These are phyloP conservation scores for Catostylus mosaicus DNA, from an alignment of 30 jellyfish, hydroid and myxozoan genomes.

Conservation along the genomic window DNA sequence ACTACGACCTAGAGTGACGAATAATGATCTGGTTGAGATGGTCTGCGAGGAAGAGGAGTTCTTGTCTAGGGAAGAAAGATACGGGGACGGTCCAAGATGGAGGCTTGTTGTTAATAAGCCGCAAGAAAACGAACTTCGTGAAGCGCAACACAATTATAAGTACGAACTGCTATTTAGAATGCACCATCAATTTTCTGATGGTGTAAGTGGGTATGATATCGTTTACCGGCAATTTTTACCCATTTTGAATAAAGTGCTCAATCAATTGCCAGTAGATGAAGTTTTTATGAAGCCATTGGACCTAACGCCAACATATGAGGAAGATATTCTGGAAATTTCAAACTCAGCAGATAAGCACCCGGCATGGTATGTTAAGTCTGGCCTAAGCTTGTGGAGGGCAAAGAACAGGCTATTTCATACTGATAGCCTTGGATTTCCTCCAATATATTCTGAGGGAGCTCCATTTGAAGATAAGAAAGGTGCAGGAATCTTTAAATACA, in stretches of 20 bases:
- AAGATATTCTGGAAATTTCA: slow-evolving; percentile 21
- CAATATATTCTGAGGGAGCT: slow-evolving; percentile 11
- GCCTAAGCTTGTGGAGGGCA: slow-evolving; percentile 8
- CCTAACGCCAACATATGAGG: slow-evolving; percentile 47
- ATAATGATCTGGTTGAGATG: slow-evolving; percentile 19
- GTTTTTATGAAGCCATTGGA: slow-evolving; percentile 26
- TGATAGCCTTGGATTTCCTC: not conserved
- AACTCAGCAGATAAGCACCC: slow-evolving; percentile 27
- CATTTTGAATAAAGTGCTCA: slow-evolving; percentile 27
- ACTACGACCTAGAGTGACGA: not conserved
- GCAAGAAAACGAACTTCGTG: not conserved
- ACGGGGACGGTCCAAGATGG: slow-evolving; percentile 44
- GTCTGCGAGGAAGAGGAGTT: slow-evolving; percentile 41
- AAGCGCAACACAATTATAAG: not conserved
- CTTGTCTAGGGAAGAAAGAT: slow-evolving; percentile 21
- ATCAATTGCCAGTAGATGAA: slow-evolving; percentile 36
- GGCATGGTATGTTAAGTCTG: slow-evolving; percentile 43
- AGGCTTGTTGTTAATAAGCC: slow-evolving; percentile 44
- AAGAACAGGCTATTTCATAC: not conserved
- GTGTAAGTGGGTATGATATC: slow-evolving; percentile 58
- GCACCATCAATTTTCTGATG: slow-evolving; percentile 47
- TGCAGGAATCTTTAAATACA: slow-evolving; percentile 9
- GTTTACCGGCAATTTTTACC: slow-evolving; percentile 61
- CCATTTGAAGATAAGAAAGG: slow-evolving; percentile 31
- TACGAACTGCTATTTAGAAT: slow-evolving; percentile 40